A percentile compares a stretch with the other conserved stretches of the same genome.
Evolutionary conservation across 2,113 vertebrate genomes (phyloP).

Genomic region (Thalassarche chlororhynchos): DNA sequence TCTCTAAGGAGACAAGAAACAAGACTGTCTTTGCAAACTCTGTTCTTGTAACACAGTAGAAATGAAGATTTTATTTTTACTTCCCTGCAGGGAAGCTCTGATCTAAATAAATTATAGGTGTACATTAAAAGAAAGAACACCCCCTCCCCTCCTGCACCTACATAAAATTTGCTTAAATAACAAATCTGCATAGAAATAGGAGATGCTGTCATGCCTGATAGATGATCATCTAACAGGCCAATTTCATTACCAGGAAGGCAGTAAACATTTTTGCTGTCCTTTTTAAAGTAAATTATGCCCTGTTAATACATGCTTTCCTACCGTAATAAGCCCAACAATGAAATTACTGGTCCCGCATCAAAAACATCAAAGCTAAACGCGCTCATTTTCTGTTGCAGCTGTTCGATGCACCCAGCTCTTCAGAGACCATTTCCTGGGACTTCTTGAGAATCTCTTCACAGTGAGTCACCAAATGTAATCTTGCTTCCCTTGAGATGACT

Average conservation of each 20-base stretch:
- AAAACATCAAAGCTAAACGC: background rate
- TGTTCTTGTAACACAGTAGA: background rate
- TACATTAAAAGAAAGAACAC: background rate
- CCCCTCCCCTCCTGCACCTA: background rate
- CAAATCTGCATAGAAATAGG: conserved; percentile 30
- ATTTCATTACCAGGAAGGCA: conserved; percentile 25
- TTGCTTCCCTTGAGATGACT: background rate
- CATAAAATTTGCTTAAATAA: conserved; percentile 34
- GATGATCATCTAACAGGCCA: background rate
- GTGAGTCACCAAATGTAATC: background rate
- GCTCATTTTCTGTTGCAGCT: background rate
- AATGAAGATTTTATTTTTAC: conserved; percentile 1
- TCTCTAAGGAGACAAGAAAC: background rate
- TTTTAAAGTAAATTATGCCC: conserved; percentile 14
- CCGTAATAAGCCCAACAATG: background rate
- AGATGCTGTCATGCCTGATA: conserved; percentile 5
- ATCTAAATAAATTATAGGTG: conserved; percentile 48
- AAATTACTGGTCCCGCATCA: conserved; percentile 20
- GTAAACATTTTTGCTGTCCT: conserved; percentile 17
- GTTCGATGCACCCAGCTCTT: background rate
- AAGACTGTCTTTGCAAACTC: background rate
- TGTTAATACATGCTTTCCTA: conserved; percentile 7
- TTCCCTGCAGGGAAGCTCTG: background rate
- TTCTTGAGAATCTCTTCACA: background rate
- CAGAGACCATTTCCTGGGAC: conserved; percentile 1